These are phyloP conservation scores for Pandion haliaetus DNA, from an alignment of 2,113 vertebrate genomes.

Conservation along the genomic window DNA sequence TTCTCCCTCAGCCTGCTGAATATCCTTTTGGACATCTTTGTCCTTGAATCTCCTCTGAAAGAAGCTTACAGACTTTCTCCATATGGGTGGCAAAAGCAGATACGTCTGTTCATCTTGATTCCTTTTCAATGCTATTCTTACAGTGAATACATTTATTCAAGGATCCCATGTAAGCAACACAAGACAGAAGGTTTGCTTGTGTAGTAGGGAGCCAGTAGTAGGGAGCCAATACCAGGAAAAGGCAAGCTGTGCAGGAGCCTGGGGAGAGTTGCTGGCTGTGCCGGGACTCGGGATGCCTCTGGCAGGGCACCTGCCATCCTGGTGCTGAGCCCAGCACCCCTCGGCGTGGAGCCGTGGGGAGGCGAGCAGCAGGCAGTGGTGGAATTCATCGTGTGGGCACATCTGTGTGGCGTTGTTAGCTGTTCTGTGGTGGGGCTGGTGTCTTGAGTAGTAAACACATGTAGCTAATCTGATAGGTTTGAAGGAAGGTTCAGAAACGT, in stretches of 20 bases:
- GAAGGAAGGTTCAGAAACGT: background rate
- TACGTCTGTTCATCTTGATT: background rate
- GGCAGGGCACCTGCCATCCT: background rate
- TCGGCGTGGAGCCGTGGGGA: accelerated
- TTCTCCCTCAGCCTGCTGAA: background rate
- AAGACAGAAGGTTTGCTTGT: background rate
- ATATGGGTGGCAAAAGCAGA: background rate
- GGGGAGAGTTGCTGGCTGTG: background rate
- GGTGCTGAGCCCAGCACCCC: background rate
- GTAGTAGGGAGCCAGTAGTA: background rate
- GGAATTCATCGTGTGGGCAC: background rate
- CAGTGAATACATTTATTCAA: background rate
- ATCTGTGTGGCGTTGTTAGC: accelerated
- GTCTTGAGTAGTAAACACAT: background rate
- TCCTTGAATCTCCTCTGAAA: background rate
- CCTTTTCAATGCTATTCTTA: accelerated
- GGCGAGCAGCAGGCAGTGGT: background rate
- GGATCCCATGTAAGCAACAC: background rate
- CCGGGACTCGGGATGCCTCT: background rate
- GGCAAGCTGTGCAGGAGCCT: background rate
- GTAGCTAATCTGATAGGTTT: background rate
- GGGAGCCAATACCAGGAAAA: background rate
- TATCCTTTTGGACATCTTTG: background rate
- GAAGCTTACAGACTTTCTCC: background rate
- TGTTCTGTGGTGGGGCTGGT: background rate